Conservation (phyloP, 2,113 vertebrate species). For the Sebastes fasciatus region DNA sequence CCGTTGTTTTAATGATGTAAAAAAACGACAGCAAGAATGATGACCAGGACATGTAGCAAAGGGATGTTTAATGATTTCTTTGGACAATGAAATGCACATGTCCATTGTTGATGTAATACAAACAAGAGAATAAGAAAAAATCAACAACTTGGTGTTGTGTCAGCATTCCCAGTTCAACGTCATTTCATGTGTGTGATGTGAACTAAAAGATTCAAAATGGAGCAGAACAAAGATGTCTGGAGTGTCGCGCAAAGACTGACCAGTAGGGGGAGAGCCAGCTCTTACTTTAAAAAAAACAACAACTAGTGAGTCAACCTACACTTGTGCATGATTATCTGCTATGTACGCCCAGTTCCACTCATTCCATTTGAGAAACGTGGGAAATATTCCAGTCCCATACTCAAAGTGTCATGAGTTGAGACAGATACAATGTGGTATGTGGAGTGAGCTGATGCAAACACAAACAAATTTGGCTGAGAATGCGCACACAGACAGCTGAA, state of each 20-base stretch:
- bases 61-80: slow-evolving; percentile 85
- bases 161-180: slow-evolving; percentile 73
- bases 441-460: slow-evolving; percentile 46
- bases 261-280: slow-evolving; percentile 75
- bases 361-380: slow-evolving; percentile 25
- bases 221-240: slow-evolving; percentile 47
- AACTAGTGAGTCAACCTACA: slow-evolving; percentile 40
- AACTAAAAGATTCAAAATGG: slow-evolving; percentile 60
- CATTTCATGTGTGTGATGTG: slow-evolving; percentile 31
- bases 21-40: slow-evolving; percentile 80
- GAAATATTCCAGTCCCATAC: slow-evolving; percentile 32
- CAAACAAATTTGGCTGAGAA: slow-evolving; percentile 35
- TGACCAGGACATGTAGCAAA: slow-evolving; percentile 83
- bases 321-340: slow-evolving; percentile 32
- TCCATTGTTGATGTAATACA: slow-evolving; percentile 78
- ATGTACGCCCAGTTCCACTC: slow-evolving; percentile 38
- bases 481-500: slow-evolving; percentile 26
- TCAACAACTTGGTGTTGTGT: slow-evolving; percentile 61
- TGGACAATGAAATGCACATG: slow-evolving; percentile 83
- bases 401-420: slow-evolving; percentile 37
- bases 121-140: slow-evolving; percentile 77
- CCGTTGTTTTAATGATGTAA: slow-evolving; percentile 57
- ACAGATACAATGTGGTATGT: slow-evolving; percentile 16
- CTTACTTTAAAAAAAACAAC: slow-evolving; percentile 37
- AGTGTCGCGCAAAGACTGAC: slow-evolving; percentile 60